These are phyloP conservation scores for Chloroclystis v-ata DNA, from an alignment of 2,888 invertebrate genomes.

Conservation along the genomic window DNA sequence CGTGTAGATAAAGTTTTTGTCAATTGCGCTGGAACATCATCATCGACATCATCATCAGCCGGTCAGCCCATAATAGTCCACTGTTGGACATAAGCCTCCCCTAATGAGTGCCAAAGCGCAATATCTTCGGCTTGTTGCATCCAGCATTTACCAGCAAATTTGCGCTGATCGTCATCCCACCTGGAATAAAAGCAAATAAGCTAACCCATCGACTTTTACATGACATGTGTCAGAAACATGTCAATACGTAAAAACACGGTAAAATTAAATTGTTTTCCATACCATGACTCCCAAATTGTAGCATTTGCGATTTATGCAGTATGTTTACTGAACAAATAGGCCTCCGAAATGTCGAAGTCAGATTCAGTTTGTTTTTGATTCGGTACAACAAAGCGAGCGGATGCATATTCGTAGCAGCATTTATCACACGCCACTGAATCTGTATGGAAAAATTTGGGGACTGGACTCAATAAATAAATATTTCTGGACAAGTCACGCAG, in stretches of 20 bases:
- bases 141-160: too few species aligned
- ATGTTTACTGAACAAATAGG: slow-evolving; percentile 22
- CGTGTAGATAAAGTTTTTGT: too few species aligned
- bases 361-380: slow-evolving; percentile 61
- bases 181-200: too few species aligned
- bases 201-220: too few species aligned
- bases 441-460: slow-evolving; percentile 12
- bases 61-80: too few species aligned
- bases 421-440: slow-evolving; percentile 55
- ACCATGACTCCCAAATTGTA: slow-evolving; percentile 10
- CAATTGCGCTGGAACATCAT: too few species aligned
- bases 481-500: background rate
- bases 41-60: too few species aligned
- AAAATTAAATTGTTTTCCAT: slow-evolving; percentile 8
- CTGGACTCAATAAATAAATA: background rate
- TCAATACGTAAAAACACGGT: background rate
- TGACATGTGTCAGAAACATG: too few species aligned
- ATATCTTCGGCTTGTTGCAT: too few species aligned
- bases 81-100: too few species aligned
- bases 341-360: slow-evolving; percentile 40
- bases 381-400: slow-evolving; percentile 55
- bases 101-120: too few species aligned
- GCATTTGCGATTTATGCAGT: slow-evolving; percentile 20
- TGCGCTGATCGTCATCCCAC: too few species aligned
- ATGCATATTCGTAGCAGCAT: slow-evolving; percentile 47